Evolutionary conservation across 2,888 invertebrate species (phyloP), one percentile per base, ranked within the genome.

Genomic region (Lamproptera curius): DNA sequence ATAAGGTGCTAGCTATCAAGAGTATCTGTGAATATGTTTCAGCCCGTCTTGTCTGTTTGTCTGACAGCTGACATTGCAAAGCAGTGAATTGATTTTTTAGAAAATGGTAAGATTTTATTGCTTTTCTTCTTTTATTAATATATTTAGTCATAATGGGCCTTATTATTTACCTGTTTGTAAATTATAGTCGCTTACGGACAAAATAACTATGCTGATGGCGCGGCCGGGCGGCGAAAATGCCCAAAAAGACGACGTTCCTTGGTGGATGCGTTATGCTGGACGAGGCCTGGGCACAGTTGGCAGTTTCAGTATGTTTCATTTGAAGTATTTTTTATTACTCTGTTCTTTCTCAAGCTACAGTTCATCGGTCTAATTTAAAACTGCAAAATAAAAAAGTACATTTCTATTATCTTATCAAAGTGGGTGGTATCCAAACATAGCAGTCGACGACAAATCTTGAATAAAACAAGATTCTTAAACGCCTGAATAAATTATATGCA

Each of bases 201-300:
- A 94, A 89, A 88, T 95, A 65, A 89, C 92, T 55, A 90, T 92
- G 70, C 89, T 95, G 60, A 92, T 95, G 93, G 91, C 93, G 67
- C 91, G 94, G 68, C 95, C 95, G 55, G 94, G 94, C 61, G 93
- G 93, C 75, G 94, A 94, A 78, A 91, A 91, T 64, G 90, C 87
- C 57, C 91, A 92, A 59, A 93, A 93, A 88, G 95, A 95, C 80
- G 95, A 94, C 79, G 91, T 93, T 61, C 94, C 96, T 59, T 95
- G 95, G 95, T 96, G 94, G 92, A 90, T 96, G 90, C 95, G 94
- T 84, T 95, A 95, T 85, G 94, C 92, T 75, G 95, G 93, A 62
- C 91, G 95, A 70, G 91, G 92, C 59, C 86, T 96, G 63, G 97
- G 96, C 56, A 94, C 95, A 59, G 91, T 94, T 74, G 96, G 94